Evolutionary conservation across 2,888 invertebrate species (phyloP).

Genomic region (Brenthis ino): DNA sequence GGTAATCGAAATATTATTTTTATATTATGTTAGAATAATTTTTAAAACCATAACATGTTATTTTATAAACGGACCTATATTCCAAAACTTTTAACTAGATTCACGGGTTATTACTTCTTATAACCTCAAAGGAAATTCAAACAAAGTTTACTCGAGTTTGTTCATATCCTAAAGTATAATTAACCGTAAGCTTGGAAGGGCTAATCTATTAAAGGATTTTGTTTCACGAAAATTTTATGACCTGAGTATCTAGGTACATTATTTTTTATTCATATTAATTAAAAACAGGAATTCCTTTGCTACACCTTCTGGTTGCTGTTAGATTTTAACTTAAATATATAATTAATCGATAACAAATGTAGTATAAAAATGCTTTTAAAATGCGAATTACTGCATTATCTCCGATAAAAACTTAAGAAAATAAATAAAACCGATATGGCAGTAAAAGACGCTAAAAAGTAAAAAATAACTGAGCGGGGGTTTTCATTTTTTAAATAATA

Average conservation of each 20-base stretch:
- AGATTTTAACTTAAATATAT: no score
- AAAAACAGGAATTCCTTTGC: not conserved
- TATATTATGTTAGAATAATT: no score
- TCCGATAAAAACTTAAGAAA: no score
- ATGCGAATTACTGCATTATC: no score
- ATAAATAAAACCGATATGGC: no score
- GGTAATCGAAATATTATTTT: no score
- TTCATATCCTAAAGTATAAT: constrained; percentile 23
- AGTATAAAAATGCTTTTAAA: no score
- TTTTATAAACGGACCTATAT: constrained; percentile 11
- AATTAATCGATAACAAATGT: no score
- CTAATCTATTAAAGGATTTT: constrained; percentile 20
- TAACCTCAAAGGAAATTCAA: constrained; percentile 28
- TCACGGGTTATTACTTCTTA: constrained; percentile 30
- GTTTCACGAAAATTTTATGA: not conserved
- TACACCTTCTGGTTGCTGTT: not conserved
- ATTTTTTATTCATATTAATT: not conserved
- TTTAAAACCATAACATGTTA: not conserved
- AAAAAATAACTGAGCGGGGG: no score
- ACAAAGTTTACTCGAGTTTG: constrained; percentile 26
- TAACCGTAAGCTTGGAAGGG: constrained; percentile 15
- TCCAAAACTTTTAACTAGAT: constrained; percentile 31
- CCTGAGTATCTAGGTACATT: not conserved
- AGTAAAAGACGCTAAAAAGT: no score
- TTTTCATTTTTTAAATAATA: no score